A percentile compares a stretch with the other conserved stretches of the same genome.
Conservation (phyloP, 2,888 invertebrate genomes). For the Pachymerium ferrugineum region DNA sequence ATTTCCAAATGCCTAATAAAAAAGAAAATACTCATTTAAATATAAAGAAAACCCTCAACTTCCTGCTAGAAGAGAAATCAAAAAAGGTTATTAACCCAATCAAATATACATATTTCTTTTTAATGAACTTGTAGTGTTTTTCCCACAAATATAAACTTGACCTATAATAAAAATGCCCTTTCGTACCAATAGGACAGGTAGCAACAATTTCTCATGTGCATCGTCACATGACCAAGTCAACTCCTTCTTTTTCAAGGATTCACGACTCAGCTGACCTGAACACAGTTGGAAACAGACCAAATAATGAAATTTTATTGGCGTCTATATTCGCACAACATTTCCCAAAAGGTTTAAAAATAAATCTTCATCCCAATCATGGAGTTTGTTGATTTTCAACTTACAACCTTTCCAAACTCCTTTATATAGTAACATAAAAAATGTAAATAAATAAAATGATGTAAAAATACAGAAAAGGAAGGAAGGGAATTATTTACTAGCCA, state of each 20-base stretch:
- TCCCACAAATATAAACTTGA: neutral
- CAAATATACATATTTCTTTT: too few species aligned
- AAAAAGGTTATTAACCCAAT: too few species aligned
- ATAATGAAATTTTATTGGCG: neutral
- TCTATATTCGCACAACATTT: neutral
- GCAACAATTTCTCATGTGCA: neutral
- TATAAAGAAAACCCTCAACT: neutral
- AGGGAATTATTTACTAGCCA: constrained; percentile 5
- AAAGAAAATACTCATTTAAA: neutral
- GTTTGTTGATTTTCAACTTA: neutral
- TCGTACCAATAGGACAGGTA: neutral
- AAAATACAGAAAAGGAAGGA: neutral
- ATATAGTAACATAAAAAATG: neutral
- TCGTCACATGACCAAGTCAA: neutral
- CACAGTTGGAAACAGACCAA: neutral
- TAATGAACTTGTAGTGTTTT: too few species aligned
- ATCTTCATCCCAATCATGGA: neutral
- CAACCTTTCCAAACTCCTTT: neutral
- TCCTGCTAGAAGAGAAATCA: too few species aligned
- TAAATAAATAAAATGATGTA: neutral
- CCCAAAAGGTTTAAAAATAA: neutral
- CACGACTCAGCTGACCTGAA: neutral
- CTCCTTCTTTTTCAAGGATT: neutral
- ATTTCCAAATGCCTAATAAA: constrained; percentile 80
- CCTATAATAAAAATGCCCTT: neutral